These are phyloP conservation scores for Sebastes diploproa DNA, from an alignment of 2,797 vertebrate species.

Conservation along the genomic window DNA sequence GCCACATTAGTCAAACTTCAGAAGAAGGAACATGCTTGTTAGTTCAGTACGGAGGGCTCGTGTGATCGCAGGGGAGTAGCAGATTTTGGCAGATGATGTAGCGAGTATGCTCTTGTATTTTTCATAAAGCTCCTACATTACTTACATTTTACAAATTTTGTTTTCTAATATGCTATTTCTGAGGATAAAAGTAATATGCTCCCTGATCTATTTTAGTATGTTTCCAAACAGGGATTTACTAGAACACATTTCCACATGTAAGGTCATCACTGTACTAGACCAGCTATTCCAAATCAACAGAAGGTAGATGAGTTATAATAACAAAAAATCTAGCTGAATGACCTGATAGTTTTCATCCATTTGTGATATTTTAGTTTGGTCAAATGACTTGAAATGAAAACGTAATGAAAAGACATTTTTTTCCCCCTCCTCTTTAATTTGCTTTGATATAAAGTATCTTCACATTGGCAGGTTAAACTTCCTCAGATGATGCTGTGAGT, in stretches of 20 bases:
- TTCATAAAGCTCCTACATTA: not conserved
- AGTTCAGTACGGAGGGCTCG: not conserved
- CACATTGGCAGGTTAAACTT: not conserved
- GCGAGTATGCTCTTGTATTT: not conserved
- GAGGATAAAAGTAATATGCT: not conserved
- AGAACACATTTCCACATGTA: not conserved
- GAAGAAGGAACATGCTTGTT: slow-evolving; percentile 10
- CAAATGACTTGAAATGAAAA: not conserved
- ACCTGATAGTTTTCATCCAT: no score
- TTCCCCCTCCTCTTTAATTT: not conserved
- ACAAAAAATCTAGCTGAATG: not conserved
- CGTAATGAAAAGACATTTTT: not conserved
- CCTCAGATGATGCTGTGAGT: not conserved
- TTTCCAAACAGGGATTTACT: not conserved
- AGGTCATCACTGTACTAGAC: not conserved
- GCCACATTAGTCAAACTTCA: slow-evolving; percentile 33
- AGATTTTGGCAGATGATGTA: not conserved
- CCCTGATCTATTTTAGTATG: not conserved
- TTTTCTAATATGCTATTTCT: not conserved
- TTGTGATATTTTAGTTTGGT: not conserved
- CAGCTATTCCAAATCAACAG: not conserved
- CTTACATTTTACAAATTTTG: not conserved
- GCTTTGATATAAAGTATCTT: not conserved
- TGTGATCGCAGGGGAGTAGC: not conserved
- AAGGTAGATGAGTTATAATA: not conserved